Base-by-base conservation (phyloP, 2,113 vertebrate species). In the Corythornis madagascariensis region DNA sequence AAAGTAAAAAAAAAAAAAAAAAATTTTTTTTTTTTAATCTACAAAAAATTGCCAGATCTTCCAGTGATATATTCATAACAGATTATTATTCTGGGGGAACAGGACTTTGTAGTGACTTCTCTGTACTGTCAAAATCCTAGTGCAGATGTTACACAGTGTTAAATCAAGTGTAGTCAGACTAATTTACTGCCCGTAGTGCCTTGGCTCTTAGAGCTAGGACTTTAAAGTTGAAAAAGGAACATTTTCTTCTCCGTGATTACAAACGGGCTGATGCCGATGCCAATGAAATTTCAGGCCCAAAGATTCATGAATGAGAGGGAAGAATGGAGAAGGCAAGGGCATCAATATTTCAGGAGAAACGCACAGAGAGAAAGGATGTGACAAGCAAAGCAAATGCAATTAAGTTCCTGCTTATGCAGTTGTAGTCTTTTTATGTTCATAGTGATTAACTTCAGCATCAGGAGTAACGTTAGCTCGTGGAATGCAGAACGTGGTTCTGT, bases 351-450 rank as follows among this genome's bases (percentile, higher is more conserved):
- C 29, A 38, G 65, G 79, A 45, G 45, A 85, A 84, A 40, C 24
- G 13, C 40, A 70, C 22, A 50, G 56, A 87, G 12, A 35, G 29
- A 65, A 91, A 77, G 26, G 12, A 33, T 79, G n/a, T 89, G 40
- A 75, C 28, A 63, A 31, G 50, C 71, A 69, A 89, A n/a, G 50
- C 15, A 79, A 53, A 79, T 31, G 29, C 47, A 67, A 40, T 82
- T 72, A 89, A 64, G 35, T 47, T 25, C 60, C 14, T 0, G 0
- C 22, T 76, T 35, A 60, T 2, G 5, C 16, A 53, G 35, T 22
- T 76, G 64, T 64, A 78, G 24, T 83, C 11, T 72, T 88, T 91
- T 91, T 83, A 53, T 75, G 67, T 69, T 86, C 14, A 8, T 70
- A 65, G 19, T 18, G 29, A 81, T 61, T 71, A 84, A 40, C 38